phyloP scores from a whole-genome alignment of 2,797 vertebrate species.

The Cossypha caffra region DNA sequence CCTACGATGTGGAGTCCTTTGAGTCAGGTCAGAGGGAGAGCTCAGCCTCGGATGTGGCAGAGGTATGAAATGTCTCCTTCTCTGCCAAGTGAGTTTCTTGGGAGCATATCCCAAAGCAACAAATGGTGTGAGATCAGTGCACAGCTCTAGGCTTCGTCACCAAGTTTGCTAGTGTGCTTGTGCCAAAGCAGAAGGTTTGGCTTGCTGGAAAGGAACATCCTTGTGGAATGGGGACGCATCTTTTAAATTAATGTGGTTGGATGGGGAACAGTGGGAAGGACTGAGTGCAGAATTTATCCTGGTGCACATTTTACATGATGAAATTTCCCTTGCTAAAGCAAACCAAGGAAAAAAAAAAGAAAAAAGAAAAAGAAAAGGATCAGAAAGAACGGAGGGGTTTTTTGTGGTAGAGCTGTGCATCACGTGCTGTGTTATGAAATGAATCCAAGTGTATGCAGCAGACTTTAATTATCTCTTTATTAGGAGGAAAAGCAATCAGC shows the following conservation, averaged over 20 bases:
- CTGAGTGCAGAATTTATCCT: not conserved
- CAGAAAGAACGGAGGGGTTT: not conserved
- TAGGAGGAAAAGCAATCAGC: not conserved
- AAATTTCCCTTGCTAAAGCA: slow-evolving; percentile 1
- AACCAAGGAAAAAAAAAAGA: not conserved
- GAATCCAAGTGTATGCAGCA: not conserved
- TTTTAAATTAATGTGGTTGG: not conserved
- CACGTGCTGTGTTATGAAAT: slow-evolving; percentile 18
- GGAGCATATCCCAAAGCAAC: not conserved
- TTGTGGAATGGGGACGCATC: not conserved
- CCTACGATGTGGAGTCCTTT: not conserved
- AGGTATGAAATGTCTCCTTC: not conserved
- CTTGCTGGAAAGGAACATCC: not conserved
- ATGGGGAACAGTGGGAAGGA: not conserved
- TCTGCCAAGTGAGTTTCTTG: not conserved
- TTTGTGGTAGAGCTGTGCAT: not conserved
- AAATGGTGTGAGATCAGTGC: not conserved
- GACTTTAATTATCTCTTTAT: slow-evolving; percentile 22
- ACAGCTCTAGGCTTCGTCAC: not conserved
- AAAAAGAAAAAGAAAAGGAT: not conserved
- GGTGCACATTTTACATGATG: not conserved
- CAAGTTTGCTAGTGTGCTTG: not conserved
- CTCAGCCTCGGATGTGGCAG: not conserved
- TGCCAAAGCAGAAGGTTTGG: slow-evolving; percentile 21
- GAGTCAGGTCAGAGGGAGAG: not conserved